A percentile compares a stretch with the other conserved stretches of the same genome.
Conservation (phyloP, 2,797 vertebrate genomes). For the Phaenicophaeus curvirostris region DNA sequence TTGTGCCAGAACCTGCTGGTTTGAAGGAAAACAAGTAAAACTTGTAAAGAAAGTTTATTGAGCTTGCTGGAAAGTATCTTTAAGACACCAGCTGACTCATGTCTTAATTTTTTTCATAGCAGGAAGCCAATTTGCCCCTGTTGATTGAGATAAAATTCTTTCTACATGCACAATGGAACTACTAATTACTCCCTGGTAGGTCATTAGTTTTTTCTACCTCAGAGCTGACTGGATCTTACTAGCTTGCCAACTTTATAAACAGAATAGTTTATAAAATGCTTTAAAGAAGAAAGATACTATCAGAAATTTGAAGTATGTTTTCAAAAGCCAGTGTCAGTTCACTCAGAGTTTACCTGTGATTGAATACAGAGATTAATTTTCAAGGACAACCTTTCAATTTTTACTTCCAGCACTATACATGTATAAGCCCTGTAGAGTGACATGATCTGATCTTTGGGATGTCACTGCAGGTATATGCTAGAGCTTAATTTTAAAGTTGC, state of each 20-base stretch:
- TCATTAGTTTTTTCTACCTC: background rate
- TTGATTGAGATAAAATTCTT: background rate
- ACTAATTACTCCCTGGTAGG: background rate
- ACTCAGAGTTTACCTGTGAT: background rate
- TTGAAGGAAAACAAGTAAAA: background rate
- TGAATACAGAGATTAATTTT: background rate
- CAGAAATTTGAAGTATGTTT: conserved; percentile 22
- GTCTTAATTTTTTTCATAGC: background rate
- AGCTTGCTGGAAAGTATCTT: background rate
- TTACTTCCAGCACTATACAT: background rate
- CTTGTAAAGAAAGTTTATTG: background rate
- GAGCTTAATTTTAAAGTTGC: background rate
- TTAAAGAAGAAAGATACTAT: background rate
- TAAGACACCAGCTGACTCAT: background rate
- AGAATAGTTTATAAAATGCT: background rate
- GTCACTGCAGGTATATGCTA: background rate
- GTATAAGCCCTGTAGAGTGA: background rate
- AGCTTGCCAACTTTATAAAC: background rate
- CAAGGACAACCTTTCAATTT: background rate
- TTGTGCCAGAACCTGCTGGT: background rate
- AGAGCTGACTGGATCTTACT: background rate
- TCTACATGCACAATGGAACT: background rate
- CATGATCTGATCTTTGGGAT: background rate
- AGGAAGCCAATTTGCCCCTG: background rate
- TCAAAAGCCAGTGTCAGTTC: background rate